phyloP scores from a whole-genome alignment of 2,888 invertebrate genomes.

The Sarcophaga carnaria region DNA sequence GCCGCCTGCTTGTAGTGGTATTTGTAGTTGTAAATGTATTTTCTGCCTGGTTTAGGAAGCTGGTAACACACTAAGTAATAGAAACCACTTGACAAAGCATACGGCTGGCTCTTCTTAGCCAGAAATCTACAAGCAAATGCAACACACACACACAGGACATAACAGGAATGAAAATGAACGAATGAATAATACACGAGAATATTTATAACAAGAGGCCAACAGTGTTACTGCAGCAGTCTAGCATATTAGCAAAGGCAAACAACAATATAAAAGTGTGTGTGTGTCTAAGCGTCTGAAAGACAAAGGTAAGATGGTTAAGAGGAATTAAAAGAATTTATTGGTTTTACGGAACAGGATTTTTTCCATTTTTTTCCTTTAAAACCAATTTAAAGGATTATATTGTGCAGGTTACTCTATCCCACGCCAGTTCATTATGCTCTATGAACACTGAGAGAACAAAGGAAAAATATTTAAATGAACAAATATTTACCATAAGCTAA shows the following conservation, averaged over 20 bases:
- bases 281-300: not conserved
- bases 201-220: conserved; percentile 57
- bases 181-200: conserved; percentile 27
- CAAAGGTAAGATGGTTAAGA: not conserved
- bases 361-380: not conserved
- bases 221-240: not conserved
- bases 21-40: conserved; percentile 2
- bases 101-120: conserved; percentile 28
- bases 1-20: not conserved
- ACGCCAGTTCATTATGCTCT: too few relatives aligned
- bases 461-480: too few relatives aligned
- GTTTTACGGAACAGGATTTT: not conserved
- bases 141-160: conserved; percentile 1
- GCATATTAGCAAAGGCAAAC: conserved; percentile 17
- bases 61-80: conserved; percentile 44
- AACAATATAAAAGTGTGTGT: conserved; percentile 28
- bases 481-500: too few relatives aligned
- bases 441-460: too few relatives aligned
- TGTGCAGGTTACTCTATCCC: not conserved
- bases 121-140: conserved; percentile 23
- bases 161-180: not conserved
- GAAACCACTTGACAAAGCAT: conserved; percentile 55
- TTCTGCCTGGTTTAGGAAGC: conserved; percentile 34
- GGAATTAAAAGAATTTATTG: conserved; percentile 19
- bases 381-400: not conserved